These are phyloP conservation scores for Microctonus aethiopoides DNA, from an alignment of 2,888 invertebrate species.

Conservation along the genomic window DNA sequence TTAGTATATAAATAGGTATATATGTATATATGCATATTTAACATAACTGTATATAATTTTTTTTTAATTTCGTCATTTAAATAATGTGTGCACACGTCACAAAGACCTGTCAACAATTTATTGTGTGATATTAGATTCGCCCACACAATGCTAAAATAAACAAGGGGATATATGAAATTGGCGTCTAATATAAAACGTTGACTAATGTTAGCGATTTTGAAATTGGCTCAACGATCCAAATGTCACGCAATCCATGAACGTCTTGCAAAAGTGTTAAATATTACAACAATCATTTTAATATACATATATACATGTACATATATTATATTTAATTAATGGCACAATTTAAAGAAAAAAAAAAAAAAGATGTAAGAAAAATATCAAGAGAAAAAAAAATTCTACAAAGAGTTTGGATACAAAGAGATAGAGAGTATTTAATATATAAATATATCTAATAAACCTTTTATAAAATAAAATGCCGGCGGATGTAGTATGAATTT, in stretches of 20 bases:
- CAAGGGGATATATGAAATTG: slow-evolving; percentile 27
- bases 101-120: slow-evolving; percentile 12
- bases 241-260: slow-evolving; percentile 24
- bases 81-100: slow-evolving; percentile 5
- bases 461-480: not conserved
- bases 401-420: too few relatives aligned
- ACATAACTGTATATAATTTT: not conserved
- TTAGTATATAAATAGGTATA: not conserved
- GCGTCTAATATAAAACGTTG: slow-evolving; percentile 37
- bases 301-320: not conserved
- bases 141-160: slow-evolving; percentile 29
- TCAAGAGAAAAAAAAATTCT: not conserved
- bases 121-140: slow-evolving; percentile 15
- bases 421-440: too few relatives aligned
- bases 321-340: not conserved
- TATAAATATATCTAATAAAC: too few relatives aligned
- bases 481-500: slow-evolving; percentile 8
- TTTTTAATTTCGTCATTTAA: slow-evolving; percentile 7
- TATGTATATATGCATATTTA: not conserved
- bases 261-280: not conserved
- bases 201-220: slow-evolving; percentile 33
- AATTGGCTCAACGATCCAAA: slow-evolving; percentile 22
- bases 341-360: not conserved
- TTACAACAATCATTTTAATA: not conserved
- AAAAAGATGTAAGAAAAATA: too few relatives aligned